Conservation (phyloP, 2,888 invertebrate species). For the Philonicus albiceps region DNA sequence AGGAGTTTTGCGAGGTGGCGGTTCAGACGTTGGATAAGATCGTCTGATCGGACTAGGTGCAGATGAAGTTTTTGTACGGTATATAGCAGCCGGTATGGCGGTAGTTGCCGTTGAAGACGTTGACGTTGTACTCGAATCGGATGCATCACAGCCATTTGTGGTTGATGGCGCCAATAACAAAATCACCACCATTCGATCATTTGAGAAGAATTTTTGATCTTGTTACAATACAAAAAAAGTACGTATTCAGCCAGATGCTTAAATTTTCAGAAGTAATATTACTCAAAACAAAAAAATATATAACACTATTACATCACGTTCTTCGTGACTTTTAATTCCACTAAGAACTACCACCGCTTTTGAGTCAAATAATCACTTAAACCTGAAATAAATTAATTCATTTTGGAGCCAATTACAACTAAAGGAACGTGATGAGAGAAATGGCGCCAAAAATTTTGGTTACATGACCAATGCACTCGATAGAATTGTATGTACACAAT, state of each 20-base stretch:
- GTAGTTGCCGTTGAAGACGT: conserved; percentile 61
- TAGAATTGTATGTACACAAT: conserved; percentile 14
- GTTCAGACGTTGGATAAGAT: conserved; percentile 50
- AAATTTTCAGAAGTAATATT: not conserved
- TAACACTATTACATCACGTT: conserved; percentile 1
- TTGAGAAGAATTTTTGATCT: conserved; percentile 54
- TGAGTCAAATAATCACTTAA: not conserved
- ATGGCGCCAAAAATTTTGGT: conserved; percentile 2
- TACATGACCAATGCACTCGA: conserved; percentile 5
- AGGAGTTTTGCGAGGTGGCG: not conserved
- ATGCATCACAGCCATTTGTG: conserved; percentile 59
- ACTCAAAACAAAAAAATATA: not conserved
- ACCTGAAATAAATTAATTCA: conserved; percentile 1
- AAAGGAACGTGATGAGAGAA: not conserved
- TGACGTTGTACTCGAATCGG: conserved; percentile 54
- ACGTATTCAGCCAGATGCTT: not conserved
- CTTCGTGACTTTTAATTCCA: not conserved
- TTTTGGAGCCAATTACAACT: not conserved
- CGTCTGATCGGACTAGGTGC: conserved; percentile 52
- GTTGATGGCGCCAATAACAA: conserved; percentile 63
- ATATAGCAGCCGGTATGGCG: conserved; percentile 56
- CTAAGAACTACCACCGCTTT: not conserved
- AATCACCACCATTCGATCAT: conserved; percentile 65
- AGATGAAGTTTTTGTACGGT: conserved; percentile 48
- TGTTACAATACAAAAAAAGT: conserved; percentile 18